phyloP scores from a whole-genome alignment of 37 sponge, comb jelly and placozoan species.

The Cladorhizidae sp. region DNA sequence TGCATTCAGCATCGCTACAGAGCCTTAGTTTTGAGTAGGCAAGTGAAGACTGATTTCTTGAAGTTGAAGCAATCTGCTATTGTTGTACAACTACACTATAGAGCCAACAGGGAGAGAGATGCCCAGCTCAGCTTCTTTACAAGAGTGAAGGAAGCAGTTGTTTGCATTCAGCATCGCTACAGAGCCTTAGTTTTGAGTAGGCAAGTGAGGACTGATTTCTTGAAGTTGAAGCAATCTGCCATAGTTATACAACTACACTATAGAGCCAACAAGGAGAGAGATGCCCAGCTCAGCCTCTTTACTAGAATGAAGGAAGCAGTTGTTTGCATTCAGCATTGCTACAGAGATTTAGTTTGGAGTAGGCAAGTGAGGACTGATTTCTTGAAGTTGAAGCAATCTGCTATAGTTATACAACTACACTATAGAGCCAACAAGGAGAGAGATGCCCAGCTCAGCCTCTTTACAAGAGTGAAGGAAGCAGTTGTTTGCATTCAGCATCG shows the following conservation, averaged over 20 bases:
- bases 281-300: neutral
- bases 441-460: too few species aligned
- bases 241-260: conserved; percentile 3
- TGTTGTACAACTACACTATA: conserved; percentile 6
- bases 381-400: conserved; percentile 17
- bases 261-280: neutral
- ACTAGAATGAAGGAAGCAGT: conserved; percentile 17
- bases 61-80: neutral
- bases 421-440: conserved; percentile 16
- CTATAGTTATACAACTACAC: conserved; percentile 35
- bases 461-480: conserved; percentile 4
- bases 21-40: neutral
- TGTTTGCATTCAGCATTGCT: conserved; percentile 30
- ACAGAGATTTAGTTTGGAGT: conserved; percentile 17
- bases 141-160: neutral
- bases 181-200: conserved; percentile 12
- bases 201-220: conserved; percentile 1
- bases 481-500: conserved; percentile 43
- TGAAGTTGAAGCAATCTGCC: neutral
- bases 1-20: conserved; percentile 34
- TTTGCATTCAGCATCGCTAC: conserved; percentile 11
- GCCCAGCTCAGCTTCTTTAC: conserved; percentile 5
- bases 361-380: conserved; percentile 9
- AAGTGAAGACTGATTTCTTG: neutral
- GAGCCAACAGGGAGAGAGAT: conserved; percentile 25